Base-by-base conservation (phyloP, 2,888 invertebrate species). In the Hedychridium roseum region DNA sequence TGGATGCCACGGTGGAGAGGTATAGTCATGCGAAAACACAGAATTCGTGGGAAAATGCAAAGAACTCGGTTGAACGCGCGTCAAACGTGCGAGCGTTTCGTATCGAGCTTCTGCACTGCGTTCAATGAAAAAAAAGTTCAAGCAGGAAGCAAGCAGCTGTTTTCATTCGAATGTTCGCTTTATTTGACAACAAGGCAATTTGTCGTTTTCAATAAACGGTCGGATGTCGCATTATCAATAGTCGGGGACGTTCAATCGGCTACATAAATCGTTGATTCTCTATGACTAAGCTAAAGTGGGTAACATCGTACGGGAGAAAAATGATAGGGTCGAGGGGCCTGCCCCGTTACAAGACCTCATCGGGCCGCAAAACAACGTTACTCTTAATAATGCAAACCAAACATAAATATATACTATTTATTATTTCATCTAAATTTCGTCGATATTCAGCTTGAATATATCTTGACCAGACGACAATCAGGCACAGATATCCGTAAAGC, bases 131-230 rank as follows among this genome's bases (percentile, higher is more conserved):
- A 54, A 56, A 60, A 71, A 67, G 60, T 51, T 71, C 71, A 71
- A 76, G 76, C 74, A 67, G 68, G 65, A 74, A 75, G 76, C 68
- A 76, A 73, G 74, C 73, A 68, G 70, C 68, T 50, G 57, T 67
- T 58, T 70, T 74, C 67, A 67, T 71, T 74, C 68, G 73, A 70
- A 67, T 58, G 69, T 72, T 70, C 60, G 63, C 61, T 71, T 77
- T 73, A 76, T 74, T 76, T 71, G 70, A 74, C 70, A 76, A 74
- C 68, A 73, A 74, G 73, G 68, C 73, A 74, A 73, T 69, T 73
- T 66, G 71, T 71, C 59, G 65, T 68, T 67, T 71, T 72, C 68
- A 73, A 76, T 74, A 77, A 66, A 74, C 64, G 71, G 76, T 71
- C 71, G 69, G 71, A 66, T 70, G 72, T 74, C 71, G 71, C 70